Conservation (phyloP, 2,797 vertebrate genomes). For the Argentina silus region DNA sequence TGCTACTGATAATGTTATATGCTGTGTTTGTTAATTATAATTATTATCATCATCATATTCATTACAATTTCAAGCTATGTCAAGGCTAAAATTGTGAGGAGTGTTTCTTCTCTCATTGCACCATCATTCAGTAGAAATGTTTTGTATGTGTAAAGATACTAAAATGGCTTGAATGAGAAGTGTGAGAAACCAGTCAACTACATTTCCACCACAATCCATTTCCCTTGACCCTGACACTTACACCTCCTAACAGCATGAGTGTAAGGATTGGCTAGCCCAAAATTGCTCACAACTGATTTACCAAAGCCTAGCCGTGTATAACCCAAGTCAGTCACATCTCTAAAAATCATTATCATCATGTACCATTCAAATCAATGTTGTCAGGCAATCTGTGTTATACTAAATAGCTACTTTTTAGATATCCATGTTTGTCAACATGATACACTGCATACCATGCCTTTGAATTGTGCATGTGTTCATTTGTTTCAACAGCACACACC, state of each 20-base stretch:
- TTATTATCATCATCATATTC: neutral
- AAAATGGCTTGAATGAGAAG: neutral
- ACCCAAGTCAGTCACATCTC: neutral
- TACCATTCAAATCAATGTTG: neutral
- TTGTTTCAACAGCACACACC: neutral
- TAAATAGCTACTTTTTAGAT: neutral
- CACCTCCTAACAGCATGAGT: too few relatives aligned
- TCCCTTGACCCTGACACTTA: neutral
- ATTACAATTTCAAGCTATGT: neutral
- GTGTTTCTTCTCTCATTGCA: neutral
- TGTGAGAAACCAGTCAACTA: neutral
- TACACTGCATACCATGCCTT: neutral
- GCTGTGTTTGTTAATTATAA: neutral
- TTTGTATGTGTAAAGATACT: neutral
- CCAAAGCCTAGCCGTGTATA: too few relatives aligned
- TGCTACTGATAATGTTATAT: neutral
- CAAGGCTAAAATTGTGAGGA: neutral
- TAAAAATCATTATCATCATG: neutral
- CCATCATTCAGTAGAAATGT: neutral
- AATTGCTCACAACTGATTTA: too few relatives aligned
- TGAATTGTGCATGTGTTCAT: neutral
- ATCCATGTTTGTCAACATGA: neutral
- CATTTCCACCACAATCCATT: neutral
- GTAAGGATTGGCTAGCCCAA: too few relatives aligned
- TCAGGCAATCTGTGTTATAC: neutral